Evolutionary conservation across 2,113 vertebrate genomes (phyloP), one percentile per base, ranked within the genome.

Genomic region (Aphyosemion australe): DNA sequence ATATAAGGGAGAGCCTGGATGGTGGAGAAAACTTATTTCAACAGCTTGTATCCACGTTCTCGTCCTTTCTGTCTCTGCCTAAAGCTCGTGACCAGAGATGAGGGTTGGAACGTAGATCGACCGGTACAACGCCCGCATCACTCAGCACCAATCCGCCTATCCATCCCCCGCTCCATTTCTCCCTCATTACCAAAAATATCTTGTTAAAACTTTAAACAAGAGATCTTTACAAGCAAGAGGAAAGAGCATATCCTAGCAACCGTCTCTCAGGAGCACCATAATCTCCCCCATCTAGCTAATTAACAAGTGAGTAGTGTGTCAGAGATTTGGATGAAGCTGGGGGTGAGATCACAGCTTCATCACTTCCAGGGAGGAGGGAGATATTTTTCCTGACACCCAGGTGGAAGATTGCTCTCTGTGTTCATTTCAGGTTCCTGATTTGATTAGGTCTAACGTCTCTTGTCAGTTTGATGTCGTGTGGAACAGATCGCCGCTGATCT

Each of bases 241-340:
- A 20, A 45, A 61, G 20, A 79, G 57, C 58, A 82, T 85, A 72
- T 78, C 86, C 86, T 84, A 73, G 75, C 75, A 84, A 86, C 80
- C 5, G 1, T 75, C 57, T 80, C 74, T 85, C 64, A 62, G 67
- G 58, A 65, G 60, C 65, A 48, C 58, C 31, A 47, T 89, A 83
- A 90, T 87, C 84, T 80, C 34, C 70, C 67, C 76, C 66, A 87
- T 89, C 82, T 71, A 64, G 63, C 86, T 79, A 79, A 81, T 91
- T 89, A 87, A 70, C 70, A 62, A 65, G 79, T 21, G 49, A 48
- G 43, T 45, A 67, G 47, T 48, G 55, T 75, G 76, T 59, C 60
- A 43, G 37, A 64, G 69, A 73, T 79, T 42, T 26, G 37, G 11
- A 42, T 47, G 45, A n/a, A 47, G 16, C 7, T 2, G 42, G 13